Conservation (phyloP, 2,888 invertebrate species). For the Orthonevra nobilis region DNA sequence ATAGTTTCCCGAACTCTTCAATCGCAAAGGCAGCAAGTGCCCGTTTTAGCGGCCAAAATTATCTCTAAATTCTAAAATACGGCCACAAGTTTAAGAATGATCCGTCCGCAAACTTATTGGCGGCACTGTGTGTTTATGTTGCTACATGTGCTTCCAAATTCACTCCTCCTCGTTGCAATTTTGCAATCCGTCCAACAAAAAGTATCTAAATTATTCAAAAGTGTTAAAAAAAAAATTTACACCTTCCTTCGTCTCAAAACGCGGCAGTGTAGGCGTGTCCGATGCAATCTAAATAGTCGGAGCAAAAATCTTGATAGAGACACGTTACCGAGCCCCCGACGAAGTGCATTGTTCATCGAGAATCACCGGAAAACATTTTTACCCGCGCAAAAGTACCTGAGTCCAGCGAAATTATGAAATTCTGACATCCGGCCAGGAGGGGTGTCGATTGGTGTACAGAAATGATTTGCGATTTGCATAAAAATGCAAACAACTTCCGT, state of each 20-base stretch:
- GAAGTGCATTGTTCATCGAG: conserved; percentile 55
- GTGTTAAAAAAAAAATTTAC: conserved; percentile 52
- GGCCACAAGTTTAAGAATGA: too few species aligned
- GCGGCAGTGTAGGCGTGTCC: conserved; percentile 56
- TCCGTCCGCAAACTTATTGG: too few species aligned
- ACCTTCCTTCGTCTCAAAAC: conserved; percentile 13
- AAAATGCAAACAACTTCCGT: conserved; percentile 59
- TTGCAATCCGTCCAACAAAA: too few species aligned
- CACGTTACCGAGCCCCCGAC: conserved; percentile 48
- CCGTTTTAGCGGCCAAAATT: too few species aligned
- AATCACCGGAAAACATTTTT: conserved; percentile 48
- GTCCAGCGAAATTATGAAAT: conserved; percentile 47
- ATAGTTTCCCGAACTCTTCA: too few species aligned
- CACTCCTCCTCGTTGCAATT: too few species aligned
- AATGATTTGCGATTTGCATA: conserved; percentile 67
- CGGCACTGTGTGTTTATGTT: too few species aligned
- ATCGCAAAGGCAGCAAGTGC: too few species aligned
- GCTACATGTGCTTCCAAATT: too few species aligned
- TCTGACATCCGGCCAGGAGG: conserved; percentile 35
- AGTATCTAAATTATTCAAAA: conserved; percentile 43
- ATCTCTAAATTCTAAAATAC: too few species aligned
- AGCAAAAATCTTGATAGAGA: conserved; percentile 58
- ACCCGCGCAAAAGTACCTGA: conserved; percentile 6
- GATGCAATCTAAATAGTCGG: conserved; percentile 63
- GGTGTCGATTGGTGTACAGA: conserved; percentile 2